These are phyloP conservation scores for Brachionus rotundiformis DNA, from an alignment of 1,140 invertebrate species.

Conservation along the genomic window DNA sequence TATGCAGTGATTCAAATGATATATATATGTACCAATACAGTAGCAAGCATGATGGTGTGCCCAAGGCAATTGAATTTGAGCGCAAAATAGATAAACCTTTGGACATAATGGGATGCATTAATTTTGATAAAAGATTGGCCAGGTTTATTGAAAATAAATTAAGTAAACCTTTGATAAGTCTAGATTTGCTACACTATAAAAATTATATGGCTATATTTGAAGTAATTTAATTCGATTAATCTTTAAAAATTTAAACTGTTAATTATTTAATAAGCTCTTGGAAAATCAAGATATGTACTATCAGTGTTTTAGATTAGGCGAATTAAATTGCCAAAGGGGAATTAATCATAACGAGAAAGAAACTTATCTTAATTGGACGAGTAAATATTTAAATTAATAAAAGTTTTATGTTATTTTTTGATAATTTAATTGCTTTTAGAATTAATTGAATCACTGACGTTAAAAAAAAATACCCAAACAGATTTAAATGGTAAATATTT, in stretches of 20 bases:
- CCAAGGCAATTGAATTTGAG: conserved; percentile 10
- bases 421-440: background rate
- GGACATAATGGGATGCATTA: background rate
- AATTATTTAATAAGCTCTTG: background rate
- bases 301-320: background rate
- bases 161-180: conserved; percentile 9
- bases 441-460: background rate
- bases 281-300: conserved; percentile 21
- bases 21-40: conserved; percentile 14
- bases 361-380: conserved; percentile 23
- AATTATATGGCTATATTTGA: background rate
- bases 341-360: background rate
- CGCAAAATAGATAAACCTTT: background rate
- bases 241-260: background rate
- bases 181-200: background rate
- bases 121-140: background rate
- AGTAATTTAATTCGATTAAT: background rate
- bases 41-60: background rate
- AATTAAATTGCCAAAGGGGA: background rate
- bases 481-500: background rate
- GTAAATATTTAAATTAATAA: background rate
- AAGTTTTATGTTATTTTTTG: background rate
- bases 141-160: conserved; percentile 17
- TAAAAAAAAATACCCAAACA: background rate
- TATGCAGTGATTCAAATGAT: conserved; percentile 18